A percentile compares a stretch with the other conserved stretches of the same genome.
Evolutionary conservation across 2,888 invertebrate genomes (phyloP).

Genomic region (Pristionchus entomophagus): DNA sequence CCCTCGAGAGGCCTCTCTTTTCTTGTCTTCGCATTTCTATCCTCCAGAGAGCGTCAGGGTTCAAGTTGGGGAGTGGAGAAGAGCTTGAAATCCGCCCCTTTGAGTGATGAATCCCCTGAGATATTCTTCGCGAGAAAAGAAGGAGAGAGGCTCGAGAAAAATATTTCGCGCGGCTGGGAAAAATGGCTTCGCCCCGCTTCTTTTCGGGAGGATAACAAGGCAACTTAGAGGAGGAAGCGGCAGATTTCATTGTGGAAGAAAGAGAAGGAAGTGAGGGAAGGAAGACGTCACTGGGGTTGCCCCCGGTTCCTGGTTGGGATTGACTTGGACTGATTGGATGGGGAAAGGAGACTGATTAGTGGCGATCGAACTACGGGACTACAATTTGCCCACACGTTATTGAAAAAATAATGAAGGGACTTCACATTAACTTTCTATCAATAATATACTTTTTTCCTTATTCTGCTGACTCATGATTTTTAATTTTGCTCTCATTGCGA

Average conservation of each 20-base stretch:
- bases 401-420: too few species aligned
- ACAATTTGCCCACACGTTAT: too few species aligned
- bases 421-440: too few species aligned
- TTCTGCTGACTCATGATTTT: too few species aligned
- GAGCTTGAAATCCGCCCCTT: neutral
- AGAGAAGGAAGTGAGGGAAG: neutral
- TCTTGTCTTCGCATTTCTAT: neutral
- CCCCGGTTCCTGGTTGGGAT: neutral
- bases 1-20: neutral
- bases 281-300: neutral
- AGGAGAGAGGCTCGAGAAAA: constrained; percentile 1
- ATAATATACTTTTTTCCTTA: too few species aligned
- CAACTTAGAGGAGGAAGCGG: neutral
- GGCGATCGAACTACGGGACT: too few species aligned
- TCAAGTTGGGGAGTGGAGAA: neutral
- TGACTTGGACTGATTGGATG: neutral
- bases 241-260: neutral
- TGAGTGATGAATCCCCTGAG: constrained; percentile 14
- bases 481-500: too few species aligned
- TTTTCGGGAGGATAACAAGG: neutral
- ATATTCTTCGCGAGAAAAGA: neutral
- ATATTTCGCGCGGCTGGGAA: constrained; percentile 8
- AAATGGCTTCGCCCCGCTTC: neutral
- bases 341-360: too few species aligned
- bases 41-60: neutral